phyloP scores from a whole-genome alignment of 2,797 vertebrate genomes.

The Lophius americanus region DNA sequence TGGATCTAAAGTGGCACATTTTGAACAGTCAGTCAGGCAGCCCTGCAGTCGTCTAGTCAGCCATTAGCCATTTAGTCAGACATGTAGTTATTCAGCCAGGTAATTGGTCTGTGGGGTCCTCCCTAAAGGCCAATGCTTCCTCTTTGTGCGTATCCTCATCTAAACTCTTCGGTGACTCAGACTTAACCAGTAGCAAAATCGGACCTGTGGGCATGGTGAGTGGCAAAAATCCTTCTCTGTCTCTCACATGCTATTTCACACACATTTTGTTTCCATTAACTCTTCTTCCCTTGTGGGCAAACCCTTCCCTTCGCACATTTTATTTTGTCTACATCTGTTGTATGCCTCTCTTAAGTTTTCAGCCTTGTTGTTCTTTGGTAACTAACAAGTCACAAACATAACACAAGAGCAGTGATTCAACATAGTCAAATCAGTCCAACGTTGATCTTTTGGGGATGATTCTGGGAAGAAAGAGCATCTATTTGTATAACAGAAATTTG shows the following conservation, averaged over 20 bases:
- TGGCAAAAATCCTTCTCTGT: slow-evolving; percentile 50
- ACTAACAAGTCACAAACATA: slow-evolving; percentile 36
- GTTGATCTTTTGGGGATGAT: slow-evolving; percentile 42
- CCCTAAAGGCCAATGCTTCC: slow-evolving; percentile 49
- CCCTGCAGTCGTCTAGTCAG: slow-evolving; percentile 32
- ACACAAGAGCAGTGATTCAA: slow-evolving; percentile 32
- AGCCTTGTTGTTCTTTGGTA: slow-evolving; percentile 7
- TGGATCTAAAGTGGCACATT: slow-evolving; percentile 66
- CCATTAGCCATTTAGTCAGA: slow-evolving; percentile 31
- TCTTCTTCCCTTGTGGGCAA: slow-evolving; percentile 15
- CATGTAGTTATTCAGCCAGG: slow-evolving; percentile 46
- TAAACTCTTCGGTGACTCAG: slow-evolving; percentile 73
- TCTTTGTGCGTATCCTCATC: slow-evolving; percentile 63
- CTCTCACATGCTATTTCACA: slow-evolving; percentile 41
- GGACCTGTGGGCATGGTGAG: slow-evolving; percentile 74
- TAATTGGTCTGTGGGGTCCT: slow-evolving; percentile 41
- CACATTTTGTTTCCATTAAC: slow-evolving; percentile 20
- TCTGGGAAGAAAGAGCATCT: slow-evolving; percentile 25
- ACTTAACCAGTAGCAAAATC: slow-evolving; percentile 33
- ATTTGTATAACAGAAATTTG: slow-evolving; percentile 30
- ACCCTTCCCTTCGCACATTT: slow-evolving; percentile 6
- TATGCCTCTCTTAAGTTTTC: slow-evolving; percentile 10
- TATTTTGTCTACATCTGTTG: slow-evolving; percentile 27
- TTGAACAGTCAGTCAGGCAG: slow-evolving; percentile 39
- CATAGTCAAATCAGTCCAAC: slow-evolving; percentile 24